A percentile compares a stretch with the other conserved stretches of the same genome.
Conservation (phyloP, 2,888 invertebrate species). For the Blomia tropicalis region DNA sequence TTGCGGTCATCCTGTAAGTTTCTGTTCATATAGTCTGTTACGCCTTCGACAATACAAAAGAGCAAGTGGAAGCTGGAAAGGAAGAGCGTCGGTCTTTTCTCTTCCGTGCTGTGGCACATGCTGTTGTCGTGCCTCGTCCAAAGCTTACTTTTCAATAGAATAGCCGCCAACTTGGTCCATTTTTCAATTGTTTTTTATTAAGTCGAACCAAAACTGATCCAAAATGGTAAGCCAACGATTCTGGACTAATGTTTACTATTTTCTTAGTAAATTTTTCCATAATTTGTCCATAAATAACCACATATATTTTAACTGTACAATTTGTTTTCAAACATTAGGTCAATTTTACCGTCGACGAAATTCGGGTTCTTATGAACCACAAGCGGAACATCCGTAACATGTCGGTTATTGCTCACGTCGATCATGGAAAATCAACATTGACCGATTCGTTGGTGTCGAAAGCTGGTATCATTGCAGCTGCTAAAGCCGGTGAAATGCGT, state of each 20-base stretch:
- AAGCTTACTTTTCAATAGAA: neutral
- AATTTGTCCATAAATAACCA: no score
- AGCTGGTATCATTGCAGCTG: conserved; percentile 97
- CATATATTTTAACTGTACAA: no score
- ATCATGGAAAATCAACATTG: conserved; percentile 98
- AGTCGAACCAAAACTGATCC: neutral
- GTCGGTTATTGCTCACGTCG: conserved; percentile 99
- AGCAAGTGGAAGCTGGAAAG: neutral
- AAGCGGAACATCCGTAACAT: conserved; percentile 99
- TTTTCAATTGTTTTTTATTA: neutral
- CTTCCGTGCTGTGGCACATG: neutral
- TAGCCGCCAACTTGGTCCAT: neutral
- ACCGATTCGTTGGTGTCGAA: conserved; percentile 99
- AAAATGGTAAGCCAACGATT: conserved; percentile 1
- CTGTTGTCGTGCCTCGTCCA: neutral
- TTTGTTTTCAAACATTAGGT: no score
- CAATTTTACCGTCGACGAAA: conserved; percentile 99
- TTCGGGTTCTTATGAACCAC: conserved; percentile 99
- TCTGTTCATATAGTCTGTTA: neutral
- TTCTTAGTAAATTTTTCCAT: no score
- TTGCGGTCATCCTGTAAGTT: neutral
- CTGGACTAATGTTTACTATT: neutral
- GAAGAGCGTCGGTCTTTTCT: neutral
- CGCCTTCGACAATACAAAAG: neutral
- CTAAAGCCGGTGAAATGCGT: conserved; percentile 95